Percentiles rank a stretch among this genome's conserved stretches.
phyloP scores from a whole-genome alignment of 2,888 invertebrate genomes.

The Embidobia sp. region DNA sequence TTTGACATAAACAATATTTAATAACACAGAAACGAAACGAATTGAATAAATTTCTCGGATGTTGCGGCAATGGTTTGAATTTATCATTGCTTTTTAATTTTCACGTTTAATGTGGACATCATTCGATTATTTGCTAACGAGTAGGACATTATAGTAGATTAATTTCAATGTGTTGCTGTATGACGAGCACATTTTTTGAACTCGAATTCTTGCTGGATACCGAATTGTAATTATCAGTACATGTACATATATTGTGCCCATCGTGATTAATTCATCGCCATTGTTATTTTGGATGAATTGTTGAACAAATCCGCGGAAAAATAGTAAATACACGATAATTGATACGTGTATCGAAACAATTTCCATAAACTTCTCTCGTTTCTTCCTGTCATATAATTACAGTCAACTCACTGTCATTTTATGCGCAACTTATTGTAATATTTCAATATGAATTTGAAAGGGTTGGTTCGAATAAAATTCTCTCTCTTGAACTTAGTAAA shows the following conservation, averaged over 20 bases:
- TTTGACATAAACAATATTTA: conserved; percentile 63
- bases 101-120: conserved; percentile 59
- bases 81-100: conserved; percentile 58
- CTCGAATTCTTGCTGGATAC: conserved; percentile 19
- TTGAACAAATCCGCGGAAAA: background rate
- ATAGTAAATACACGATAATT: too few relatives aligned
- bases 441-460: too few relatives aligned
- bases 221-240: conserved; percentile 28
- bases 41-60: conserved; percentile 58
- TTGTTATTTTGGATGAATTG: conserved; percentile 13
- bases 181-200: conserved; percentile 13
- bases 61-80: conserved; percentile 39
- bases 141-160: conserved; percentile 59
- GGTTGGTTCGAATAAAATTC: too few relatives aligned
- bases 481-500: too few relatives aligned
- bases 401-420: too few relatives aligned
- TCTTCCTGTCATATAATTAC: too few relatives aligned
- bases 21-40: conserved; percentile 56
- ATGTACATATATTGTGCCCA: conserved; percentile 27
- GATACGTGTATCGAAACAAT: too few relatives aligned
- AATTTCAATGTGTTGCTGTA: conserved; percentile 42
- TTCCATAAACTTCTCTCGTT: too few relatives aligned
- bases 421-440: too few relatives aligned
- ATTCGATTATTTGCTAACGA: conserved; percentile 60
- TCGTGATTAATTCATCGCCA: conserved; percentile 6